Evolutionary conservation across 2,113 vertebrate species (phyloP).

Genomic region (human (Homo sapiens)): GRCh38 chr6:100576501-100577000

Average conservation of each 20-base stretch:
- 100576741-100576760: conserved; percentile 3
- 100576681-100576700: background rate
- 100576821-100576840: background rate
- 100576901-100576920: background rate
- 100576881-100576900: background rate
- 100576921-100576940: background rate
- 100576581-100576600: conserved; percentile 7
- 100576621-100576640: conserved; percentile 36
- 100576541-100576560: background rate
- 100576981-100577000: background rate
- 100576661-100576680: background rate
- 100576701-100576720: conserved; percentile 5
- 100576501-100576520: background rate
- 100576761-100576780: background rate
- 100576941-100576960: conserved; percentile 7
- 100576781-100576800: background rate
- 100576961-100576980: conserved; percentile 32
- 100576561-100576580: conserved; percentile 9
- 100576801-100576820: conserved; percentile 20
- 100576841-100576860: background rate
- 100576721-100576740: background rate
- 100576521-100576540: background rate
- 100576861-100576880: background rate
- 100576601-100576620: background rate
- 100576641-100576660: background rate